phyloP scores from a whole-genome alignment of 2,113 vertebrate species.

The Xenopus borealis region DNA sequence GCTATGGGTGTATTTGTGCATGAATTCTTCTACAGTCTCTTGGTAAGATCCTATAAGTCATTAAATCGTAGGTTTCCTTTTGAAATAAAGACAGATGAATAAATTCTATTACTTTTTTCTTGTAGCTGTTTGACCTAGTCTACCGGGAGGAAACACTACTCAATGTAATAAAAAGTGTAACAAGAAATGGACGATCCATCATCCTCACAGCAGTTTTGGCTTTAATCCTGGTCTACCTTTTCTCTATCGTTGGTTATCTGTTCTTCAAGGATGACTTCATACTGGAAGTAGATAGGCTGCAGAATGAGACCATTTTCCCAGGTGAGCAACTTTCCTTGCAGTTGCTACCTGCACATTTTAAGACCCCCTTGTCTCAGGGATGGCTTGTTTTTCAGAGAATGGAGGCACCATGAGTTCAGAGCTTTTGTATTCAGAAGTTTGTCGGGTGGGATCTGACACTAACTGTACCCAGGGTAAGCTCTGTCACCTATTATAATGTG shows the following conservation, averaged over 20 bases:
- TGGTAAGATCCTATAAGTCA: constrained; percentile 69
- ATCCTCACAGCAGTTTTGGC: constrained; percentile 93
- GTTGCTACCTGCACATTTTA: rapidly evolving
- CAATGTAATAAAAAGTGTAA: constrained; percentile 98
- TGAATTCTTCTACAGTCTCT: constrained; percentile 96
- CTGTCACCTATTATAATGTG: not conserved
- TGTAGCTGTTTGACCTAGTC: constrained; percentile 93
- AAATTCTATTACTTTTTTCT: not conserved
- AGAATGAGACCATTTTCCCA: constrained; percentile 83
- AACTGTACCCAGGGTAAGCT: constrained; percentile 74
- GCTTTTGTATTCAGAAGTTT: constrained; percentile 81
- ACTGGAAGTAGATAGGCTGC: constrained; percentile 90
- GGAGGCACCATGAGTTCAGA: constrained; percentile 82
- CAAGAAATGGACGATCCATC: constrained; percentile 95
- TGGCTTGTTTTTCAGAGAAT: constrained; percentile 60
- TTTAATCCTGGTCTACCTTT: constrained; percentile 96
- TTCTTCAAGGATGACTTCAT: constrained; percentile 98
- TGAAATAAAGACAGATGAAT: not conserved
- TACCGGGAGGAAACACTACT: constrained; percentile 95
- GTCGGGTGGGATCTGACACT: constrained; percentile 77
- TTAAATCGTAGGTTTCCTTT: too few relatives aligned
- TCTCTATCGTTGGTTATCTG: constrained; percentile 97
- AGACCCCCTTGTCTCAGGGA: not conserved
- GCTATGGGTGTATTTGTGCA: constrained; percentile 92
- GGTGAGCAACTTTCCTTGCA: constrained; percentile 30